Evolutionary conservation across 1,140 invertebrate genomes (phyloP).

Genomic region (Drosophila sproati): DNA sequence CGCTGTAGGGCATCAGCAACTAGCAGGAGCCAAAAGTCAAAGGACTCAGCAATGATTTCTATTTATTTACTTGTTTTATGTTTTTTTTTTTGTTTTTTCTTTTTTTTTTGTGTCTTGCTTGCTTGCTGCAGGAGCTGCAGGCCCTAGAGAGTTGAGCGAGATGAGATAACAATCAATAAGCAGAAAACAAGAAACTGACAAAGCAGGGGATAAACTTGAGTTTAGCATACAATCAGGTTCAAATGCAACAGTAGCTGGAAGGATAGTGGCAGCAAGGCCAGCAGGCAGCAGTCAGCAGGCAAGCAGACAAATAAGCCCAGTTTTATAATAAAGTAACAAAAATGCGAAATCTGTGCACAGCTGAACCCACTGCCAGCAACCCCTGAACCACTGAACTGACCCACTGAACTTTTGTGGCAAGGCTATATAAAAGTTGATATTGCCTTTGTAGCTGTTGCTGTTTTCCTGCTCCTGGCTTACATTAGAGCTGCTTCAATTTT

Average conservation of each 20-base stretch:
- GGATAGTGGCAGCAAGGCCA: slow-evolving; percentile 9
- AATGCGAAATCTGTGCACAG: slow-evolving; percentile 60
- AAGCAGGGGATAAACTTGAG: slow-evolving; percentile 39
- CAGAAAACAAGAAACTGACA: slow-evolving; percentile 38
- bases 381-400: slow-evolving; percentile 22
- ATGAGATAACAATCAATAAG: slow-evolving; percentile 45
- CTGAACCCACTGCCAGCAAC: slow-evolving; percentile 20
- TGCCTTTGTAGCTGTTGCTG: slow-evolving; percentile 26
- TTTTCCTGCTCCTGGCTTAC: slow-evolving; percentile 29
- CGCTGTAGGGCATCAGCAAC: neutral
- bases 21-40: slow-evolving; percentile 32
- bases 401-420: slow-evolving; percentile 47
- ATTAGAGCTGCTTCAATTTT: slow-evolving; percentile 47
- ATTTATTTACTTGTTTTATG: neutral
- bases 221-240: slow-evolving; percentile 45
- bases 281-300: slow-evolving; percentile 11
- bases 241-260: slow-evolving; percentile 38
- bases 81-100: no score
- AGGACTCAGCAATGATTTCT: slow-evolving; percentile 29
- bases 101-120: neutral
- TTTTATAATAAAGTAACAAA: slow-evolving; percentile 81
- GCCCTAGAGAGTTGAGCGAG: neutral
- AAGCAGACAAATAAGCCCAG: slow-evolving; percentile 67
- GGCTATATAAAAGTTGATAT: slow-evolving; percentile 39
- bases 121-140: neutral